A percentile compares a stretch with the other conserved stretches of the same genome.
These are phyloP conservation scores for Cryptoprocta ferox DNA, from an alignment of 2,797 vertebrate genomes.

Conservation along the genomic window DNA sequence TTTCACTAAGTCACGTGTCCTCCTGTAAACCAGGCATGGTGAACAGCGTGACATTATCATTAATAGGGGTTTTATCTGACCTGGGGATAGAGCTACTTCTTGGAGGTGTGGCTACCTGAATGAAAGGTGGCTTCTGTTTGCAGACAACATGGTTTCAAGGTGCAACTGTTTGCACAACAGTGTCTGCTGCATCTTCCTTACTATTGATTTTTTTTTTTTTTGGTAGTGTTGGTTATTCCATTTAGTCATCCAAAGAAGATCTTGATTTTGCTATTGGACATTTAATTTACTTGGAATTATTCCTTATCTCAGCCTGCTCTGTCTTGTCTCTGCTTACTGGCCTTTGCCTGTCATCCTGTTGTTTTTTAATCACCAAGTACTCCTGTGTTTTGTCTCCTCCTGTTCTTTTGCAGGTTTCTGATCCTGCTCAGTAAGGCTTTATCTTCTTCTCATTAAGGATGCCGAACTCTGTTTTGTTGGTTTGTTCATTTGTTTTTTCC, in stretches of 20 bases:
- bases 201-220: not conserved
- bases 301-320: conserved; percentile 2
- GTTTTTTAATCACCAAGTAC: not conserved
- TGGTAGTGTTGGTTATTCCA: not conserved
- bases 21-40: not conserved
- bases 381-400: not conserved
- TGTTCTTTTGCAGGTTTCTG: not conserved
- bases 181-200: not conserved
- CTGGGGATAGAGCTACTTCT: not conserved
- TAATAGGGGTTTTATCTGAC: not conserved
- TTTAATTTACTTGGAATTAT: conserved; percentile 48
- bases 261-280: not conserved
- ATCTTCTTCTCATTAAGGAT: not conserved
- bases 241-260: not conserved
- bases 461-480: not conserved
- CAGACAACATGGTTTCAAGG: not conserved
- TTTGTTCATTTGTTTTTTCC: not conserved
- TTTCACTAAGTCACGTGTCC: not conserved
- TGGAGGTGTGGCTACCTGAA: not conserved
- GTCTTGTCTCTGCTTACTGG: conserved; percentile 1
- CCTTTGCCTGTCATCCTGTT: not conserved
- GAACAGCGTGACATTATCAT: not conserved
- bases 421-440: not conserved
- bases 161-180: too few species aligned
- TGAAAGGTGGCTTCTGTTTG: not conserved